Evolutionary conservation across 2,888 invertebrate genomes (phyloP).

Genomic region (Pammene fasciana): DNA sequence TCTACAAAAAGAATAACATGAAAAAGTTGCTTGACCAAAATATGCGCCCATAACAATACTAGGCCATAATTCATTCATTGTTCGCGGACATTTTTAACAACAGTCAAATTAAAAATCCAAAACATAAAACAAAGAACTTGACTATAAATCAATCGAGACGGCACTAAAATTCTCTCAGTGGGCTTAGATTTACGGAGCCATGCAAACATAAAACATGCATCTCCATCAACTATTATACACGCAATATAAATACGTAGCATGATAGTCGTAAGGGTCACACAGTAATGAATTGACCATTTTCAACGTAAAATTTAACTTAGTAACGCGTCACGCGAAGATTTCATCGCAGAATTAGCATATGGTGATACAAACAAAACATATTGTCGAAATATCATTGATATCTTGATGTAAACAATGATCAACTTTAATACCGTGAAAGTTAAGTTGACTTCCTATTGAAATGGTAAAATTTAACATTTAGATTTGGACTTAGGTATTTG

Average conservation of each 20-base stretch:
- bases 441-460: conserved; percentile 13
- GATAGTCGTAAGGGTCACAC: neutral
- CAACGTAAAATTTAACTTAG: conserved; percentile 10
- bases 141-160: conserved; percentile 34
- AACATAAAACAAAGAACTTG: conserved; percentile 28
- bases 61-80: conserved; percentile 18
- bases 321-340: conserved; percentile 30
- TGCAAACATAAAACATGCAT: conserved; percentile 18
- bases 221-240: no score
- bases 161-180: conserved; percentile 27
- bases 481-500: neutral
- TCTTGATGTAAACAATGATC: conserved; percentile 19
- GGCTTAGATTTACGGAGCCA: conserved; percentile 31
- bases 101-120: conserved; percentile 30
- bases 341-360: conserved; percentile 36
- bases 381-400: conserved; percentile 35
- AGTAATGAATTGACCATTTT: no score
- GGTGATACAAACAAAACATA: conserved; percentile 34
- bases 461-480: conserved; percentile 1
- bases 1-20: no score
- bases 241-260: neutral
- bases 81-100: conserved; percentile 7
- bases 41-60: neutral
- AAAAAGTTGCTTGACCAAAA: neutral
- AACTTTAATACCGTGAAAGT: neutral